A percentile compares a stretch with the other conserved stretches of the same genome.
phyloP scores from a whole-genome alignment of 2,113 vertebrate species.

The Uria lomvia region DNA sequence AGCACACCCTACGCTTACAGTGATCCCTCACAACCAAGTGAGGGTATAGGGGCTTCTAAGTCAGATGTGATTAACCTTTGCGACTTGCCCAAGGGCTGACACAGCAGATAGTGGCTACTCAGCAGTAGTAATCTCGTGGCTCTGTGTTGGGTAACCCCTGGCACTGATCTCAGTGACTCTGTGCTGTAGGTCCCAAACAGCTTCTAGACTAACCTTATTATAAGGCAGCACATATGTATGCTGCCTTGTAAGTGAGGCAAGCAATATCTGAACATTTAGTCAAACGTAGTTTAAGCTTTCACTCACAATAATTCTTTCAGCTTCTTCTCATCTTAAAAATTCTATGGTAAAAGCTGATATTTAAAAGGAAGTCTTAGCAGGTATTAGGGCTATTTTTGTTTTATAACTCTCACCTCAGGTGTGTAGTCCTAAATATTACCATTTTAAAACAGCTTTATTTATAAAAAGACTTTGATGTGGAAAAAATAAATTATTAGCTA shows the following conservation, averaged over 20 bases:
- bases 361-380: background rate
- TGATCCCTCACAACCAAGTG: no score
- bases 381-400: background rate
- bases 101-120: background rate
- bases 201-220: background rate
- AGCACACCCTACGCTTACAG: background rate
- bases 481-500: background rate
- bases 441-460: background rate
- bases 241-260: background rate
- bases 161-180: background rate
- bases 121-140: background rate
- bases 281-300: background rate
- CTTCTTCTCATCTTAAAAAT: background rate
- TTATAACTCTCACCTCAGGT: background rate
- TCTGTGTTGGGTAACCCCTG: background rate
- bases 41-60: background rate
- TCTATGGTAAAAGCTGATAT: background rate
- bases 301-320: background rate
- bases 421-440: background rate
- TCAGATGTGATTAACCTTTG: background rate
- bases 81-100: background rate
- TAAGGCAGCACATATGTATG: background rate
- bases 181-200: background rate
- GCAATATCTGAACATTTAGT: background rate
- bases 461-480: background rate